Evolutionary conservation across 2,113 vertebrate species (phyloP).

Genomic region (Chloropsis hardwickii): DNA sequence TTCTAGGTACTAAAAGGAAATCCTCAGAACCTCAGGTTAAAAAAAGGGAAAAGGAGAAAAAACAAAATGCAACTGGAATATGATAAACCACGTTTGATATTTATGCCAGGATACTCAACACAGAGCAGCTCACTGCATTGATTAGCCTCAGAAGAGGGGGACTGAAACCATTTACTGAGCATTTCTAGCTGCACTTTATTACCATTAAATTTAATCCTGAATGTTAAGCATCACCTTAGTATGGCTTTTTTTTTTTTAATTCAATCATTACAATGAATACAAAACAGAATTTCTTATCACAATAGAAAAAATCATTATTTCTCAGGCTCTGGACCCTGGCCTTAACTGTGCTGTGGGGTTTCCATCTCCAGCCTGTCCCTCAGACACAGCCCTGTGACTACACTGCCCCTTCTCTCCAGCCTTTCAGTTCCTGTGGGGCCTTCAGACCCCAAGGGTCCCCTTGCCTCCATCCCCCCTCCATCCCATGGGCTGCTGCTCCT

Average conservation of each 20-base stretch:
- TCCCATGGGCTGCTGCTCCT: neutral
- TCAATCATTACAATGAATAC: neutral
- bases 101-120: neutral
- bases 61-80: constrained; percentile 8
- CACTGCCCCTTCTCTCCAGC: neutral
- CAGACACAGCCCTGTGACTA: fast-evolving
- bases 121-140: neutral
- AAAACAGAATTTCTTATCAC: neutral
- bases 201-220: neutral
- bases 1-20: constrained; percentile 65
- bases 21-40: constrained; percentile 56
- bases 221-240: neutral
- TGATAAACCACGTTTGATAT: constrained; percentile 25
- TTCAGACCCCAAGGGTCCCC: fast-evolving
- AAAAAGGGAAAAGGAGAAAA: neutral
- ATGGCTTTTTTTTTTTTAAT: neutral
- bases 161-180: constrained; percentile 23
- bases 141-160: neutral
- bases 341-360: neutral
- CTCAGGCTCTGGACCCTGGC: neutral
- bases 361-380: neutral
- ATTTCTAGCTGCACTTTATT: neutral
- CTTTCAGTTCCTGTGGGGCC: fast-evolving
- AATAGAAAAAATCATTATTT: neutral
- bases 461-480: too few species aligned